Percentiles rank a stretch among this genome's conserved stretches.
Evolutionary conservation across 2,888 invertebrate species (phyloP).

Genomic region (Microctonus aethiopoides): DNA sequence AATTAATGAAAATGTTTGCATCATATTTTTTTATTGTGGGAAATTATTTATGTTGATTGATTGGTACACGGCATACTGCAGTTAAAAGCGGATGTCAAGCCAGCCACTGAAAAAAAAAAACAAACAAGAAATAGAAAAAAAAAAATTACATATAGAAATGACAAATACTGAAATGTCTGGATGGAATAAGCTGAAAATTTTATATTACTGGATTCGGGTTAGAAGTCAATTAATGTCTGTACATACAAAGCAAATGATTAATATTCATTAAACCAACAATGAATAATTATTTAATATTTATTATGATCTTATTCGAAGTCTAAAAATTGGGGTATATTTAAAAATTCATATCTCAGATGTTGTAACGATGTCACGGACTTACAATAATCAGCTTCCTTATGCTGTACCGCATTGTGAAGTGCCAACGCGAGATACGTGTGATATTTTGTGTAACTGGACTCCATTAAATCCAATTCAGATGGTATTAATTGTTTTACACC

Average conservation of each 20-base stretch:
- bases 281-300: neutral
- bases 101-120: constrained; percentile 61
- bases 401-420: constrained; percentile 61
- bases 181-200: neutral
- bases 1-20: neutral
- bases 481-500: constrained; percentile 52
- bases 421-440: constrained; percentile 62
- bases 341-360: neutral
- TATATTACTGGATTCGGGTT: neutral
- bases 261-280: neutral
- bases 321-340: neutral
- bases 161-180: neutral
- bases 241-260: constrained; percentile 25
- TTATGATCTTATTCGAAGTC: neutral
- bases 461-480: constrained; percentile 55
- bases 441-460: constrained; percentile 61
- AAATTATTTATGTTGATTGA: constrained; percentile 19
- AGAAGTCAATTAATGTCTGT: neutral
- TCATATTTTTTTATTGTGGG: neutral
- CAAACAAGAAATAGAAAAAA: constrained; percentile 35
- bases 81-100: constrained; percentile 65
- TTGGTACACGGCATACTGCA: constrained; percentile 62
- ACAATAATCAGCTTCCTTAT: constrained; percentile 63
- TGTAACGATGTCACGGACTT: constrained; percentile 47
- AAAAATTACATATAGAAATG: constrained; percentile 9